phyloP scores from a whole-genome alignment of 2,113 vertebrate genomes.

The Neogale vison region DNA sequence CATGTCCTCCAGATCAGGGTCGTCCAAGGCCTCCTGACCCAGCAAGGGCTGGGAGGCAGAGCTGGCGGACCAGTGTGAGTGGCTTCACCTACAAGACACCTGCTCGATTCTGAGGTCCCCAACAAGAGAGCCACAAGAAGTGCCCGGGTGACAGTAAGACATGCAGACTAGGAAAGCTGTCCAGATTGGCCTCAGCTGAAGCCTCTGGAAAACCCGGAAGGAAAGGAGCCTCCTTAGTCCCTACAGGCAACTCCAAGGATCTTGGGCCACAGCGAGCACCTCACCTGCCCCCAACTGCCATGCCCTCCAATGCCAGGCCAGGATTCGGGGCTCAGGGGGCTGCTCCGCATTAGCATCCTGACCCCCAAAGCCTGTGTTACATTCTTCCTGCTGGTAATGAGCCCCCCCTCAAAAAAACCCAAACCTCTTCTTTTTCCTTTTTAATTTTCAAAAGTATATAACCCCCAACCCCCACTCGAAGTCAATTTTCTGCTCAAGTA shows the following conservation, averaged over 20 bases:
- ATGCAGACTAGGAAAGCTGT: fast-evolving
- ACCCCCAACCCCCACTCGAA: neutral
- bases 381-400: neutral
- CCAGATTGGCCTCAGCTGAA: neutral
- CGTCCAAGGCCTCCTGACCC: neutral
- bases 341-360: neutral
- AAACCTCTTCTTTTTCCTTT: neutral
- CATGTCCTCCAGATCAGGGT: neutral
- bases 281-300: fast-evolving
- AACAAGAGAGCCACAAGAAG: neutral
- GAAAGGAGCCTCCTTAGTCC: neutral
- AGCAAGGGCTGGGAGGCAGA: neutral
- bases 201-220: fast-evolving
- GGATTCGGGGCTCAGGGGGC: neutral
- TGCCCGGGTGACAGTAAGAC: neutral
- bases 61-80: neutral
- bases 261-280: fast-evolving
- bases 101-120: neutral
- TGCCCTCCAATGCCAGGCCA: neutral
- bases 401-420: neutral
- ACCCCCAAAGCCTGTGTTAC: neutral
- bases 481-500: neutral
- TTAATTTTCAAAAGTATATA: neutral
- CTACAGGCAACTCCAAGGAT: fast-evolving
- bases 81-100: neutral